phyloP scores from a whole-genome alignment of 2,888 invertebrate species.

The Pollenia angustigena region DNA sequence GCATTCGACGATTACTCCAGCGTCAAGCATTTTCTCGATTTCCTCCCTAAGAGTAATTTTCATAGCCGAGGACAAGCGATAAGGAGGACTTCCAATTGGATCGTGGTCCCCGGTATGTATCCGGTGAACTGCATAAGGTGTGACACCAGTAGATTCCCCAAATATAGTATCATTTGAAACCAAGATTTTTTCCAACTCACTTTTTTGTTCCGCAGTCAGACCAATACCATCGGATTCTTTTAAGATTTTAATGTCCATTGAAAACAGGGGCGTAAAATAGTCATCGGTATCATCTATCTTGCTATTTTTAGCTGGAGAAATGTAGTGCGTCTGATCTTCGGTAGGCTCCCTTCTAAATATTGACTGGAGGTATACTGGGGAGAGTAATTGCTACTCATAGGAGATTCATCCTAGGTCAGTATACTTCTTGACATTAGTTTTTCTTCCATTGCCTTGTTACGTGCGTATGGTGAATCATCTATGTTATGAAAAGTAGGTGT shows the following conservation, averaged over 20 bases:
- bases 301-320: background rate
- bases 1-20: no score
- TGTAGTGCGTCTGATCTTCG: no score
- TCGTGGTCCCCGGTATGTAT: slow-evolving; percentile 47
- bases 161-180: slow-evolving; percentile 1
- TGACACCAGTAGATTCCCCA: slow-evolving; percentile 6
- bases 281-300: background rate
- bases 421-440: no score
- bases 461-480: background rate
- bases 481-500: slow-evolving; percentile 1
- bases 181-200: slow-evolving; percentile 34
- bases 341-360: no score
- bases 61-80: slow-evolving; percentile 60
- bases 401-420: no score
- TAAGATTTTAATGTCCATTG: slow-evolving; percentile 24
- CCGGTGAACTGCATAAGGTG: slow-evolving; percentile 46
- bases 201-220: slow-evolving; percentile 21
- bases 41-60: no score
- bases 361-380: no score
- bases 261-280: slow-evolving; percentile 42
- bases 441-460: no score
- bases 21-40: no score
- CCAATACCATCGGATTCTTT: slow-evolving; percentile 43
- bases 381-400: no score
- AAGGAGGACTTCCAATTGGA: slow-evolving; percentile 35